These are phyloP conservation scores for Spinus olivaceus DNA, from an alignment of 2,797 vertebrate species.

Conservation along the genomic window DNA sequence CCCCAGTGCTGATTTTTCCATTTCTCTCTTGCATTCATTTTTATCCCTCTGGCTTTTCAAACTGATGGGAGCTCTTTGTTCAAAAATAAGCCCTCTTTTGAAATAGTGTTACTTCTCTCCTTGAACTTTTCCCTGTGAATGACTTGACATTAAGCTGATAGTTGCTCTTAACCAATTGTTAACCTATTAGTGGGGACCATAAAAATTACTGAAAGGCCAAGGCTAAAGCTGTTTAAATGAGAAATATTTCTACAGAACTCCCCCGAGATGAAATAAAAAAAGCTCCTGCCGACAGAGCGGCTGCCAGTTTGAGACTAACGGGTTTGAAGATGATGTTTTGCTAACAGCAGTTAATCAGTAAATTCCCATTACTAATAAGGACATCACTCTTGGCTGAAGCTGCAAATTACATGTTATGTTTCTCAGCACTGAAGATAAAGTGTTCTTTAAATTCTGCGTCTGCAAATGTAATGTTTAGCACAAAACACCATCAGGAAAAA, in stretches of 20 bases:
- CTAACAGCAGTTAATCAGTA: constrained; percentile 75
- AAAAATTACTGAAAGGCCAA: constrained; percentile 69
- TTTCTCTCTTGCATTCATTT: constrained; percentile 20
- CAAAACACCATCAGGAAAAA: constrained; percentile 46
- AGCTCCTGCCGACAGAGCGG: constrained; percentile 19
- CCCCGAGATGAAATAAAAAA: constrained; percentile 42
- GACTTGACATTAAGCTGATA: constrained; percentile 58
- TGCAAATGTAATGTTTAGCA: constrained; percentile 49
- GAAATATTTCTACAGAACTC: constrained; percentile 63
- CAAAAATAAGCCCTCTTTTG: constrained; percentile 35
- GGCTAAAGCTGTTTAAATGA: constrained; percentile 67
- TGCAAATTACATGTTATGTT: constrained; percentile 66
- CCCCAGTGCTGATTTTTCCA: not conserved
- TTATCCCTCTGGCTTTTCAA: constrained; percentile 1
- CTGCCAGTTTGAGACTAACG: constrained; percentile 61
- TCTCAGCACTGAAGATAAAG: constrained; percentile 58
- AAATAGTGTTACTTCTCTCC: constrained; percentile 65
- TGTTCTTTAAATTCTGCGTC: constrained; percentile 61
- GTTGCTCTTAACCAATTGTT: constrained; percentile 71
- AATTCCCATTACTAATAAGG: constrained; percentile 77
- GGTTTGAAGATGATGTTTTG: constrained; percentile 70
- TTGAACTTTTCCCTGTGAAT: constrained; percentile 65
- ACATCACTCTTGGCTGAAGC: constrained; percentile 72
- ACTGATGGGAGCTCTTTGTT: constrained; percentile 26
- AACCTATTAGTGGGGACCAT: constrained; percentile 69